Percentiles rank a stretch among this genome's conserved stretches.
Conservation (phyloP, 2,888 invertebrate genomes). For the Dugesia japonica region DNA sequence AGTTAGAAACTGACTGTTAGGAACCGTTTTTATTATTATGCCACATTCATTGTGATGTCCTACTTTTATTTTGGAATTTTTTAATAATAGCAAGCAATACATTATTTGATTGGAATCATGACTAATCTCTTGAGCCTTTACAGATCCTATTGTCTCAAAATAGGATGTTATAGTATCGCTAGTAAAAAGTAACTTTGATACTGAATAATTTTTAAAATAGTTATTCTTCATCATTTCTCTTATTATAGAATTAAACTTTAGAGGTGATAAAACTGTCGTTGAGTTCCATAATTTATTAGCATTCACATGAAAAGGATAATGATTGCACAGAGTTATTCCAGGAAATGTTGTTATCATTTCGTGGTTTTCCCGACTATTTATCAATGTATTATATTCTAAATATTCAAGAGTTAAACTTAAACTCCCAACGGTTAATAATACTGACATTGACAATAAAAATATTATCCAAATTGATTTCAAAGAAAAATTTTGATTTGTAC, state of each 20-base stretch:
- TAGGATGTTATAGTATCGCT: constrained; percentile 29
- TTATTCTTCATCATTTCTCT: constrained; percentile 20
- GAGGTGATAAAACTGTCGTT: neutral
- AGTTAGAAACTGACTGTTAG: constrained; percentile 17
- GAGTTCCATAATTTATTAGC: constrained; percentile 7
- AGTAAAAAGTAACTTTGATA: constrained; percentile 1
- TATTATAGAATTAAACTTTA: constrained; percentile 4
- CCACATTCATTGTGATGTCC: constrained; percentile 29
- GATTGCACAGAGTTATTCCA: constrained; percentile 26
- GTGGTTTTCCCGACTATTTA: constrained; percentile 22
- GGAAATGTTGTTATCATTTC: neutral
- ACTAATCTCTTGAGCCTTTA: neutral
- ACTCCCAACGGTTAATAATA: neutral
- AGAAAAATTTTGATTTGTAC: neutral
- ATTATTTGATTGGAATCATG: neutral
- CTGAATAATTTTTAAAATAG: neutral
- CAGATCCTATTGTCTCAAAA: constrained; percentile 26
- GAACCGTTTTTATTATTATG: constrained; percentile 13
- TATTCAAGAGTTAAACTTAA: constrained; percentile 29
- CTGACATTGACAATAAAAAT: constrained; percentile 14
- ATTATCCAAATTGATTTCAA: constrained; percentile 10
- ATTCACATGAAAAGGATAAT: constrained; percentile 26
- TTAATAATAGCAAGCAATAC: constrained; percentile 26
- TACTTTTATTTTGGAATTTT: constrained; percentile 21
- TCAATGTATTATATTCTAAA: constrained; percentile 23